A percentile compares a stretch with the other conserved stretches of the same genome.
Evolutionary conservation across 2,797 vertebrate genomes (phyloP).

Genomic region (Novumbra hubbsi): DNA sequence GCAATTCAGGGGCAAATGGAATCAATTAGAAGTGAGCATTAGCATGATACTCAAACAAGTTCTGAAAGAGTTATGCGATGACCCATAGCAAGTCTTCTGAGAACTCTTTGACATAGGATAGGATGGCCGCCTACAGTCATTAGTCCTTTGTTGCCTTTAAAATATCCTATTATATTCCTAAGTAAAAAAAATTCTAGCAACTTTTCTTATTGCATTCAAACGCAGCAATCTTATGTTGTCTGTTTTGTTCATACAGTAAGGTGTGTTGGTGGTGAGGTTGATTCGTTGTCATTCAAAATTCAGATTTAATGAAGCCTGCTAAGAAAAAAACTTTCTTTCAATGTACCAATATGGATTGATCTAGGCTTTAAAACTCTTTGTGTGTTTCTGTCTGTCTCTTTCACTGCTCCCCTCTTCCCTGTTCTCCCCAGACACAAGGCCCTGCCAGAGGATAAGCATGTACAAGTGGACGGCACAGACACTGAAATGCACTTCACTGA

Average conservation of each 20-base stretch:
- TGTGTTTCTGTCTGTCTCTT: background rate
- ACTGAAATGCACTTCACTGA: conserved; percentile 60
- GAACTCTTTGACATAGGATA: conserved; percentile 33
- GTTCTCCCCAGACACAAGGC: conserved; percentile 51
- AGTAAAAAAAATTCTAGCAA: too few species aligned
- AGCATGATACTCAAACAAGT: conserved; percentile 22
- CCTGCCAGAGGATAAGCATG: conserved; percentile 41
- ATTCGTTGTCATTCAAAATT: background rate
- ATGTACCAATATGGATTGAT: background rate
- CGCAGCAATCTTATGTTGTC: background rate
- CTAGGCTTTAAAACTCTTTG: background rate
- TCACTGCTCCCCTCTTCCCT: background rate
- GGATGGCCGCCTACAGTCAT: conserved; percentile 13
- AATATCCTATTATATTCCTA: background rate
- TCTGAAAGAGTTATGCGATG: conserved; percentile 25
- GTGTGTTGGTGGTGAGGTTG: background rate
- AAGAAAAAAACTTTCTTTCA: background rate
- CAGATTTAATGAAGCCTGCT: background rate
- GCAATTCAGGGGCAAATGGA: conserved; percentile 60
- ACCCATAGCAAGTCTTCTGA: conserved; percentile 20
- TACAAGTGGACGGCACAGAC: conserved; percentile 54
- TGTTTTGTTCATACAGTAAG: background rate
- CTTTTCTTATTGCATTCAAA: background rate
- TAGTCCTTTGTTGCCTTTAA: background rate
- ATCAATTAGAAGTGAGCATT: conserved; percentile 45